Base-by-base conservation (phyloP, 2,113 vertebrate genomes). In the Trogon melanurus region DNA sequence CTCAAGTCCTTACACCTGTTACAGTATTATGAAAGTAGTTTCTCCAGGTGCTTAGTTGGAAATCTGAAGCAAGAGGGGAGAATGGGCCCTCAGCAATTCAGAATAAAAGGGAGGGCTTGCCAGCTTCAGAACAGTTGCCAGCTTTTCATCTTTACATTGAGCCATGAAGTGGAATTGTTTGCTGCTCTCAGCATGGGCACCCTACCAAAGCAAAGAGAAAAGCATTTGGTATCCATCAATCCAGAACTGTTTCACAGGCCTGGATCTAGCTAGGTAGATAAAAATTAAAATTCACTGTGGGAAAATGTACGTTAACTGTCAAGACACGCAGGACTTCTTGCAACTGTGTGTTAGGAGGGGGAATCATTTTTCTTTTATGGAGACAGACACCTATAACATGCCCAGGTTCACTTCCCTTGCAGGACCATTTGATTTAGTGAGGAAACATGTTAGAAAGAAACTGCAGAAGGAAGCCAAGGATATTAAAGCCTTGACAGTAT, bases 1-100 rank as follows among this genome's bases (percentile, higher is more conserved):
- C 47, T 80, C 15, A 25, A 70, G 41, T 26, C 21, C 41, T 80
- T 70, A 36, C 0, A 0, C n/a, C n/a, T 65, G 3, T 53, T 70
- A 18, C 26, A 66, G 21, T 15, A 30, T 47, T 62, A 58, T 25
- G 38, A 70, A 71, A 58, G 2, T 32, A 62, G 27, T 47, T 62
- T 58, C 10, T 93, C 25, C 2, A 1, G 26, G 38, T 79, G 13
- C 61, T 62, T 85, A 23, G 57, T 23, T 34, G 61, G 38, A 50
- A 73, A 64, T 53, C 47, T 0, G 0, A 69, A 95, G 57, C 23
- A 51, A 38, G 32, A 82, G 29, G 32, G 41, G 27, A 76, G 25
- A 66, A 30, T 11, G 26, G 12, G 10, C 18, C 10, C 25, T 64
- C 13, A 22, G 25, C 45, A 90, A 30, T 72, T 65, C 23, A 30